Conservation (phyloP, 2,797 vertebrate genomes). For the Notamacropus eugenii region DNA sequence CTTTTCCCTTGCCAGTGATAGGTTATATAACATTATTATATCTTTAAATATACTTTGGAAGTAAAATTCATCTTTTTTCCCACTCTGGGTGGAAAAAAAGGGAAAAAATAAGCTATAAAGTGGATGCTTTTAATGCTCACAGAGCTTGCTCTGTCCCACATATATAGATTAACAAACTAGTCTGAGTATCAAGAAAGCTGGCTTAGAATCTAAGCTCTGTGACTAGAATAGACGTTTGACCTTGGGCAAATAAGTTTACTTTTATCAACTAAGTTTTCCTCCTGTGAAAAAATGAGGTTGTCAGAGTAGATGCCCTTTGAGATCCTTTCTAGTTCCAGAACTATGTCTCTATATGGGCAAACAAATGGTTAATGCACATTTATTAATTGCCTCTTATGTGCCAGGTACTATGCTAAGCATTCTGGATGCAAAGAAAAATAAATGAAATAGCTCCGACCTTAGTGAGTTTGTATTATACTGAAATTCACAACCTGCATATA, state of each 20-base stretch:
- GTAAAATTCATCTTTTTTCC: neutral
- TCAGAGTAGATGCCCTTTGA: neutral
- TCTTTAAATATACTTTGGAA: constrained; percentile 39
- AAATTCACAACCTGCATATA: neutral
- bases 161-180: neutral
- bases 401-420: neutral
- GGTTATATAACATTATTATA: constrained; percentile 31
- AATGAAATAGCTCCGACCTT: neutral
- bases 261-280: neutral
- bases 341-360: neutral
- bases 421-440: neutral
- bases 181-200: neutral
- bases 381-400: neutral
- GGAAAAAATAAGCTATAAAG: neutral
- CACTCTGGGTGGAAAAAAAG: neutral
- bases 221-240: neutral
- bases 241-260: neutral
- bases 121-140: neutral
- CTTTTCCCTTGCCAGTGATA: constrained; percentile 65
- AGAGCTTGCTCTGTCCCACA: neutral
- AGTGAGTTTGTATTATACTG: neutral
- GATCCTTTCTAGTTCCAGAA: neutral
- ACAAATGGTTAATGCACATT: neutral
- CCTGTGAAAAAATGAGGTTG: neutral
- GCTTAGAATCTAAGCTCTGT: neutral